Percentiles rank a stretch among this genome's conserved stretches.
These are phyloP conservation scores for Centropus unirufus DNA, from an alignment of 2,113 vertebrate genomes.

Conservation along the genomic window DNA sequence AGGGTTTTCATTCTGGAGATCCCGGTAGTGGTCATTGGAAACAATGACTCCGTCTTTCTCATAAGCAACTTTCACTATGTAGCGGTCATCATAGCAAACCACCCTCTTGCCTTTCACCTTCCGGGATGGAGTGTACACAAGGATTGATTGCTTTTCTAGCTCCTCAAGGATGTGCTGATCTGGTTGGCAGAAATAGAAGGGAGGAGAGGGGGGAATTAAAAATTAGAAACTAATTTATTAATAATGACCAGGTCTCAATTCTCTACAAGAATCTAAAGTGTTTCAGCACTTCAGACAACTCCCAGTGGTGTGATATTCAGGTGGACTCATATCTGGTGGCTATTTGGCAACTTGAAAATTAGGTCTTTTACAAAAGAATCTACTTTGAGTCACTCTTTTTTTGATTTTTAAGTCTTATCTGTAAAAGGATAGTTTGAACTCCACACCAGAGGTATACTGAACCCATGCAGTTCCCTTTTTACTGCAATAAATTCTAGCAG, in stretches of 20 bases:
- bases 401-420: not conserved
- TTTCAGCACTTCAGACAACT: not conserved
- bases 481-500: not conserved
- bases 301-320: not conserved
- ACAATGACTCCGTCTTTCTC: conserved; percentile 87
- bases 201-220: not conserved
- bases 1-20: conserved; percentile 88
- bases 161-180: conserved; percentile 87
- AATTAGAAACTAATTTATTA: not conserved
- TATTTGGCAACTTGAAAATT: not conserved
- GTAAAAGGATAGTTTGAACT: not conserved
- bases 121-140: conserved; percentile 88
- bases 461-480: not conserved
- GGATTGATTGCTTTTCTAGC: conserved; percentile 83
- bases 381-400: not conserved
- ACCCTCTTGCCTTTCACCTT: conserved; percentile 88
- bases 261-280: not conserved
- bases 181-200: conserved; percentile 29
- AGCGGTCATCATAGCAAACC: conserved; percentile 91
- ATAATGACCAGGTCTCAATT: not conserved
- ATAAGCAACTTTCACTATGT: conserved; percentile 88
- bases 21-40: conserved; percentile 92
- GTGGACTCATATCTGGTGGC: not conserved
- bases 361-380: not conserved
- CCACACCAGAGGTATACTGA: not conserved